Conservation (phyloP, 92 coral and sea anemone genomes). For the Phenganax marumi region DNA sequence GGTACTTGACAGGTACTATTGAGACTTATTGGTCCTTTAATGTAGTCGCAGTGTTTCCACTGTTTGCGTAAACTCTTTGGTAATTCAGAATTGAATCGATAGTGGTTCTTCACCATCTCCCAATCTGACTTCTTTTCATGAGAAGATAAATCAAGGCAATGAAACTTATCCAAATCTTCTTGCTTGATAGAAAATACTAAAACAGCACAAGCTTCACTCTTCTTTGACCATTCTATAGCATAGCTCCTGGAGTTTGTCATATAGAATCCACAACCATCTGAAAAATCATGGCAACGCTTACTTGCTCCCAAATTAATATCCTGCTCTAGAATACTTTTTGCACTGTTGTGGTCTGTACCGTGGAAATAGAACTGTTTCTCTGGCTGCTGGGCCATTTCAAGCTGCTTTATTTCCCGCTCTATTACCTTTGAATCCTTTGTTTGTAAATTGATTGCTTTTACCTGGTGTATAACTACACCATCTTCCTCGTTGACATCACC, state of each 20-base stretch:
- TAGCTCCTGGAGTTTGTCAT: not conserved
- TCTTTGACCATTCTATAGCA: slow-evolving; percentile 30
- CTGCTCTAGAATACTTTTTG: slow-evolving; percentile 21
- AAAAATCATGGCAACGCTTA: slow-evolving; percentile 16
- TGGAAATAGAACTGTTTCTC: slow-evolving; percentile 19
- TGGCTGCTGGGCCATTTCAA: not conserved
- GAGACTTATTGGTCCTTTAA: slow-evolving; percentile 10
- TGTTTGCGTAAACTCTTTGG: not conserved
- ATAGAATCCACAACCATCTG: slow-evolving; percentile 39
- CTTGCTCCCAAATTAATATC: slow-evolving; percentile 31
- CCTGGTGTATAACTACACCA: not conserved
- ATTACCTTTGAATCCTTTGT: not conserved
- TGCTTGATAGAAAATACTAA: slow-evolving; percentile 1
- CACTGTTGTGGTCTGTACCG: slow-evolving; percentile 45
- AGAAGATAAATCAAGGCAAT: not conserved
- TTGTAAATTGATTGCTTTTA: not conserved
- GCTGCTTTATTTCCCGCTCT: not conserved
- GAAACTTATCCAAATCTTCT: not conserved
- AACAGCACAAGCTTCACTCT: slow-evolving; percentile 26
- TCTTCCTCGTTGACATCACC: not conserved
- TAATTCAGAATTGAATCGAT: not conserved
- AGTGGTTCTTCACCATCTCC: slow-evolving; percentile 8
- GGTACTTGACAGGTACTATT: not conserved
- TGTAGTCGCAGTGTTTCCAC: slow-evolving; percentile 6
- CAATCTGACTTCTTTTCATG: not conserved